A percentile compares a stretch with the other conserved stretches of the same genome.
Evolutionary conservation across 2,888 invertebrate genomes (phyloP).

Genomic region (Pilophorus perplexus): DNA sequence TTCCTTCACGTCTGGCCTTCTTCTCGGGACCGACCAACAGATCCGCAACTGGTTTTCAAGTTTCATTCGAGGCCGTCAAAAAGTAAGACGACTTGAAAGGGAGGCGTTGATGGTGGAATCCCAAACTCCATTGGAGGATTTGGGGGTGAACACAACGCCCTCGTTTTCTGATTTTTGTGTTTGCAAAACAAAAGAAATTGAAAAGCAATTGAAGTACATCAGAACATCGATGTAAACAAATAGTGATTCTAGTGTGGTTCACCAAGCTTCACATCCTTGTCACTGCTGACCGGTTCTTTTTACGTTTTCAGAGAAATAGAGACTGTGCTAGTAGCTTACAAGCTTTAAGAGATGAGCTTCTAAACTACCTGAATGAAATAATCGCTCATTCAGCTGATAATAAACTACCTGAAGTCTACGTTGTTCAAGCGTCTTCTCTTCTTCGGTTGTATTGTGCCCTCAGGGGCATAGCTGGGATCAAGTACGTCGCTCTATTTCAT

Average conservation of each 20-base stretch:
- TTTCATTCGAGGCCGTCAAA: slow-evolving; percentile 83
- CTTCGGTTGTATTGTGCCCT: slow-evolving; percentile 88
- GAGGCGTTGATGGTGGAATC: neutral
- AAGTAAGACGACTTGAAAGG: slow-evolving; percentile 52
- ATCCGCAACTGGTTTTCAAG: slow-evolving; percentile 90
- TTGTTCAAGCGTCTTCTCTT: slow-evolving; percentile 85
- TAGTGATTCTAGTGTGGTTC: no score
- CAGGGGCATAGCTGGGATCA: slow-evolving; percentile 87
- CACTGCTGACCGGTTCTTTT: no score
- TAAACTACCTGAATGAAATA: slow-evolving; percentile 66
- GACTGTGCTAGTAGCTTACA: slow-evolving; percentile 70
- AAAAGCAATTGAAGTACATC: no score
- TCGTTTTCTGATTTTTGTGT: neutral
- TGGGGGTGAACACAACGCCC: neutral
- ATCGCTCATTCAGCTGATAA: slow-evolving; percentile 63
- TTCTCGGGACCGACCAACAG: slow-evolving; percentile 85
- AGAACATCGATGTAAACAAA: no score
- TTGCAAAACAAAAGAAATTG: slow-evolving; percentile 69
- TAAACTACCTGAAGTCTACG: slow-evolving; percentile 62
- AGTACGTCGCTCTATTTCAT: slow-evolving; percentile 56
- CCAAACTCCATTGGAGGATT: neutral
- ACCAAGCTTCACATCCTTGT: no score
- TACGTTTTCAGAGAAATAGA: slow-evolving; percentile 63
- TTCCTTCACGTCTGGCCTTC: slow-evolving; percentile 81
- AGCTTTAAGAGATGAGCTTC: slow-evolving; percentile 70